phyloP scores from a whole-genome alignment of 2,888 invertebrate genomes.

The Mythimna impura region DNA sequence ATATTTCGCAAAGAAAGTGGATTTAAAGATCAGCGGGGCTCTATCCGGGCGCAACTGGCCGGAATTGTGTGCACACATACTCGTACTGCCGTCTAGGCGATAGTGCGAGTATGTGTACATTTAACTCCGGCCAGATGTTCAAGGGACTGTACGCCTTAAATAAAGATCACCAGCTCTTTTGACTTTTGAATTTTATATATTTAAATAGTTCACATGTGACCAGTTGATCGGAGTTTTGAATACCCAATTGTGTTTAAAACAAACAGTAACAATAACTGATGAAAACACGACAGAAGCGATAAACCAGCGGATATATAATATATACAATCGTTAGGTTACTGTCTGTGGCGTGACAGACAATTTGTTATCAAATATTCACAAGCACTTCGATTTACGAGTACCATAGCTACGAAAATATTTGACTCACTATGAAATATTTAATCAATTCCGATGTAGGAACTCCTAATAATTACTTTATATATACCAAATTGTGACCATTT shows the following conservation, averaged over 20 bases:
- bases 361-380: constrained; percentile 55
- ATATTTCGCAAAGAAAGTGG: no score
- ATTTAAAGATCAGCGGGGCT: no score
- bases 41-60: no score
- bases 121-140: no score
- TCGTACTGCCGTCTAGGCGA: no score
- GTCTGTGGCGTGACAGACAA: constrained; percentile 42
- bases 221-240: neutral
- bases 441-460: constrained; percentile 17
- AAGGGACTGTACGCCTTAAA: no score
- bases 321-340: constrained; percentile 4
- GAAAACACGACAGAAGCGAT: constrained; percentile 23
- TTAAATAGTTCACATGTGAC: neutral
- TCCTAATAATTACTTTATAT: constrained; percentile 43
- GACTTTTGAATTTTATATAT: neutral
- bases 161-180: neutral
- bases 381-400: constrained; percentile 53
- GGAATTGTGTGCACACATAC: no score
- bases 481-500: neutral
- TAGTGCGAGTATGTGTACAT: no score
- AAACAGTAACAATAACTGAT: constrained; percentile 24
- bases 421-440: constrained; percentile 47
- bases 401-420: constrained; percentile 55
- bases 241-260: constrained; percentile 21
- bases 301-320: constrained; percentile 11